Base-by-base conservation (phyloP, 2,888 invertebrate species). In the Leucophenga montana region DNA sequence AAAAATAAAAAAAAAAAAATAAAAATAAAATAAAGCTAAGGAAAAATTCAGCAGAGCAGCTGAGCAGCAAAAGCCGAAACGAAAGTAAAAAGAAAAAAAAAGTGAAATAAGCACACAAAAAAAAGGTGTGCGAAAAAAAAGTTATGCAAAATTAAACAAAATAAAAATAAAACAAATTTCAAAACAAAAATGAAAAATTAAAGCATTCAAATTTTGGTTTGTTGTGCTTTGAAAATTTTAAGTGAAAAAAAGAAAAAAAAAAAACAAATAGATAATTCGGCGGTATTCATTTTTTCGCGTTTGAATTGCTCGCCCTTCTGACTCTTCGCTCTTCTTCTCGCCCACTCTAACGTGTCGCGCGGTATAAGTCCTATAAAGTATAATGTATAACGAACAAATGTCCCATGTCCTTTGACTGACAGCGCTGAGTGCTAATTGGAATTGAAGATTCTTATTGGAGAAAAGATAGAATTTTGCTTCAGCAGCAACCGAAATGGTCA, bases 101-200 rank as follows among this genome's bases (percentile, higher is more conserved):
- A 27, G 27, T 27, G 27, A 27, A 27, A 27, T 27, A 27, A 27
- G 27, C 27, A 27, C 2, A 27, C 2, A 27, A 27, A 27, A 27
- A 27, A 27, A 27, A 27, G 27, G 27, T 4, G 27, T 27, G 27
- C 27, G 4, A 27, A 27, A 27, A 27, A 27, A 27, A 27, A 27
- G 27, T 27, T 27, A 27, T 27, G 27, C 27, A 27, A 27, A 27
- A 27, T 27, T 27, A 27, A 3, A 27, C 27, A 27, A 27, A 27
- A 27, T 4, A 27, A 27, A 27, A 27, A 27, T n/a, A n/a, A n/a
- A n/a, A 48, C 69, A 48, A 65, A 33, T 14, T 46, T 62, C 39
- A 68, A 71, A 76, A 76, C 73, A 73, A 50, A 71, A 62, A 59
- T 11, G 74, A 53, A 53, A 53, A 16, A 66, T 18, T 31, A 2